Conservation (phyloP, 2,888 invertebrate genomes). For the Perithous albicinctus region DNA sequence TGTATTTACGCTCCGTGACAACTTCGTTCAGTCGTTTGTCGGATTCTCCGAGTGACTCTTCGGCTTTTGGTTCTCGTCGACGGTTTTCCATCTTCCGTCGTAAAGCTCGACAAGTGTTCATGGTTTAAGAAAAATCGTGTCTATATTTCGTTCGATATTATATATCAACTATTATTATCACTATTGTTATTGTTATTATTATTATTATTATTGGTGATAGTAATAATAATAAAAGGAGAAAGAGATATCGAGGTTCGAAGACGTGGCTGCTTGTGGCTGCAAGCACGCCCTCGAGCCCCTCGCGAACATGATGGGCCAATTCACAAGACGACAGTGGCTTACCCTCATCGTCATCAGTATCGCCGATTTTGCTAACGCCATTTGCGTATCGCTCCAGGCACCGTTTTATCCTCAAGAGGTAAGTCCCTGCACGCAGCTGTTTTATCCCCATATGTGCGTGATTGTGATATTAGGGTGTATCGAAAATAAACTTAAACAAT, state of each 20-base stretch:
- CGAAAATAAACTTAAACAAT: no score
- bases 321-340: conserved; percentile 91
- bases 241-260: conserved; percentile 7
- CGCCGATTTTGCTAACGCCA: conserved; percentile 93
- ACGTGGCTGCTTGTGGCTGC: conserved; percentile 41
- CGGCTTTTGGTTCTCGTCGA: conserved; percentile 25
- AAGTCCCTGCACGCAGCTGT: conserved; percentile 76
- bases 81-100: conserved; percentile 6
- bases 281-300: conserved; percentile 26
- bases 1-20: conserved; percentile 49
- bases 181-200: conserved; percentile 2
- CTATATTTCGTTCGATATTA: no score
- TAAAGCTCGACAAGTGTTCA: neutral
- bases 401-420: conserved; percentile 95
- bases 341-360: conserved; percentile 92
- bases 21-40: conserved; percentile 52
- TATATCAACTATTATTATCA: neutral
- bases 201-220: no score
- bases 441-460: neutral
- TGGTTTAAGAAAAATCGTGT: no score
- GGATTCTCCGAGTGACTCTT: conserved; percentile 55
- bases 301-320: conserved; percentile 87
- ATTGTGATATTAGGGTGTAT: no score
- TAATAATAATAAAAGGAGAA: conserved; percentile 1
- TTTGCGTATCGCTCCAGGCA: conserved; percentile 93